These are phyloP conservation scores for Alloplasta piceator DNA, from an alignment of 2,888 invertebrate species.

Conservation along the genomic window DNA sequence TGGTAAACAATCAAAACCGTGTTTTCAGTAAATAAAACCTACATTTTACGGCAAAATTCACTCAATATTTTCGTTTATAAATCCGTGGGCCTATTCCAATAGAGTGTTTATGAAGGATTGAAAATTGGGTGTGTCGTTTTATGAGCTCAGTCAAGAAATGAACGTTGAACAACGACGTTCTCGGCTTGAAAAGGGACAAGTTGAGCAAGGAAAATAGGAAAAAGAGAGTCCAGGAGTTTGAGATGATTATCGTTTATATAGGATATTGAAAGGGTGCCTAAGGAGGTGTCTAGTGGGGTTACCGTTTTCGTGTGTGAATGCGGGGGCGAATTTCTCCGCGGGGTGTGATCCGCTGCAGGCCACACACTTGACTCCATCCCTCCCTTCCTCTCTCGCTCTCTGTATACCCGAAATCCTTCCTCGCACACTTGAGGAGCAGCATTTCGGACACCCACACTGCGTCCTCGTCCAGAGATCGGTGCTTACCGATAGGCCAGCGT, in stretches of 20 bases:
- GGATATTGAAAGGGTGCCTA: conserved; percentile 83
- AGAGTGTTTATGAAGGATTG: too few relatives aligned
- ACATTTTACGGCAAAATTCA: too few relatives aligned
- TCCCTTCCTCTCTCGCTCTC: conserved; percentile 21
- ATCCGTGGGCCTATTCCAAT: too few relatives aligned
- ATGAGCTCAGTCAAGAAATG: too few relatives aligned
- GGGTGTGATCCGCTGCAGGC: conserved; percentile 72
- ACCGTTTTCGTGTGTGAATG: conserved; percentile 60
- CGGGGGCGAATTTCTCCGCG: conserved; percentile 77
- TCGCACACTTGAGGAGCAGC: conserved; percentile 28
- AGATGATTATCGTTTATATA: conserved; percentile 81
- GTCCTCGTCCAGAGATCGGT: conserved; percentile 72
- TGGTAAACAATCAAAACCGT: too few relatives aligned
- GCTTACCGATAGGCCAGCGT: conserved; percentile 73
- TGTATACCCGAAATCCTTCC: not conserved
- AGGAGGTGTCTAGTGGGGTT: conserved; percentile 77
- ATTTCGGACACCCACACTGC: conserved; percentile 77
- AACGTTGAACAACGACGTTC: too few relatives aligned
- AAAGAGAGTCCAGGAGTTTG: conserved; percentile 3
- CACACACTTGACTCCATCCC: conserved; percentile 44
- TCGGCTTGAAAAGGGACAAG: conserved; percentile 2
- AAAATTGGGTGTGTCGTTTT: too few relatives aligned
- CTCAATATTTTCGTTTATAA: too few relatives aligned
- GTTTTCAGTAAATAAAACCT: too few relatives aligned
- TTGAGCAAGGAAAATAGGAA: not conserved